Percentiles rank a stretch among this genome's conserved stretches.
These are phyloP conservation scores for Sturmia bella DNA, from an alignment of 2,888 invertebrate genomes.

Conservation along the genomic window DNA sequence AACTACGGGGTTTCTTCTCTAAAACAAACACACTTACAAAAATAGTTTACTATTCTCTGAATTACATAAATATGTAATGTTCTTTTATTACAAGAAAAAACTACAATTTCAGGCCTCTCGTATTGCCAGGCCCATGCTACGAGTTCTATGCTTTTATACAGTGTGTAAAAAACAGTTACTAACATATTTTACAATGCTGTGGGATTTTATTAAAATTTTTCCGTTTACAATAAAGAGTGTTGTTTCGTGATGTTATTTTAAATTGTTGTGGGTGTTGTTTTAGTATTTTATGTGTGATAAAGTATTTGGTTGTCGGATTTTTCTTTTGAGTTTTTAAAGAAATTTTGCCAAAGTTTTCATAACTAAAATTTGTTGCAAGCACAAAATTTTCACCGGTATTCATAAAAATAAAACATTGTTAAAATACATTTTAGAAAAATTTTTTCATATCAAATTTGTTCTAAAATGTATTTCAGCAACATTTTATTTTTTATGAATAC, in stretches of 20 bases:
- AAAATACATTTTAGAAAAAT: no score
- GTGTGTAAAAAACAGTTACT: constrained; percentile 10
- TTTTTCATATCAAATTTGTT: no score
- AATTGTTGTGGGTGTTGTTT: neutral
- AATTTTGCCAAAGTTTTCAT: no score
- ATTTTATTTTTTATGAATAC: no score
- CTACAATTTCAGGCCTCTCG: neutral
- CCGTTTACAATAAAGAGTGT: neutral
- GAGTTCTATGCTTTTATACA: constrained; percentile 41
- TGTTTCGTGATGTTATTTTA: neutral
- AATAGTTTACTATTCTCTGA: constrained; percentile 63
- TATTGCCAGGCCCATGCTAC: neutral
- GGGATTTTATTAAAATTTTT: neutral
- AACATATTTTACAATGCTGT: constrained; percentile 46
- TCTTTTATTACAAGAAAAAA: neutral
- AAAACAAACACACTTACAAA: constrained; percentile 69
- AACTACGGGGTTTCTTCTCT: constrained; percentile 57
- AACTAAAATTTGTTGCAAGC: no score
- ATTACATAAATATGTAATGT: constrained; percentile 2
- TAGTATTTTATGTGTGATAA: constrained; percentile 33
- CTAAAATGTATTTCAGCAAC: no score
- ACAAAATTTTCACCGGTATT: no score
- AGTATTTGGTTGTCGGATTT: constrained; percentile 46
- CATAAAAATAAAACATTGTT: no score
- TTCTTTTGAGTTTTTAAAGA: no score